Evolutionary conservation across 2,113 vertebrate species (phyloP), one percentile per base, ranked within the genome.

Genomic region (Mesitornis unicolor): DNA sequence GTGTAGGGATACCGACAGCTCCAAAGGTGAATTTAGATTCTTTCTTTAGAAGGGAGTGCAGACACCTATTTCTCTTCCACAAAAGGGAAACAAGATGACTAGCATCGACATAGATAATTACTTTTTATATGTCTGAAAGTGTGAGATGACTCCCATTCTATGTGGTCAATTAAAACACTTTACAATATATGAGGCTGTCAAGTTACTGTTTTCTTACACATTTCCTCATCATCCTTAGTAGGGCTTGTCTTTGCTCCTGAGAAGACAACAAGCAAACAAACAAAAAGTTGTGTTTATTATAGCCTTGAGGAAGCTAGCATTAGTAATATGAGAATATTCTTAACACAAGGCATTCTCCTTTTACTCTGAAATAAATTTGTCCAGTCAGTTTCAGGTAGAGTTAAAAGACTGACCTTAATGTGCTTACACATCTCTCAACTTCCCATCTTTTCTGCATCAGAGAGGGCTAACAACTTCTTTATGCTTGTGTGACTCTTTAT

Each of bases 131-230:
- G 20, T 94, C 68, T 91, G 68, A 84, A 89, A 35, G n/a, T 77
- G 53, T 59, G 43, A 75, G 47, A 87, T 51, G 3, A 91, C 75
- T 93, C 11, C 13, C 9, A 78, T 84, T 78, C 35, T 89, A n/a
- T 40, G 35, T 80, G 95, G 56, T 74, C 80, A 94, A 96, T 96
- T 90, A 95, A 92, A 95, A 86, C 19, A 92, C 29, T 22, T 90
- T 63, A n/a, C 19, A 93, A 92, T 91, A 80, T 50, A 59, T 10
- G 11, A 92, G n/a, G 18, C 59, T 80, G 45, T 77, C 79, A 89
- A 2, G 84, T 65, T 50, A 36, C 16, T 74, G 22, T 77, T 94
- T 96, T 90, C 68, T 47, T 78, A 74, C 38, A 54, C 10, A 31
- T 86, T 92, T 90, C 38, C 35, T 84, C 47, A 61, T 80, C 31